Percentiles rank a stretch among this genome's conserved stretches.
phyloP scores from a whole-genome alignment of 2,797 vertebrate genomes.

The Aplochiton taeniatus region DNA sequence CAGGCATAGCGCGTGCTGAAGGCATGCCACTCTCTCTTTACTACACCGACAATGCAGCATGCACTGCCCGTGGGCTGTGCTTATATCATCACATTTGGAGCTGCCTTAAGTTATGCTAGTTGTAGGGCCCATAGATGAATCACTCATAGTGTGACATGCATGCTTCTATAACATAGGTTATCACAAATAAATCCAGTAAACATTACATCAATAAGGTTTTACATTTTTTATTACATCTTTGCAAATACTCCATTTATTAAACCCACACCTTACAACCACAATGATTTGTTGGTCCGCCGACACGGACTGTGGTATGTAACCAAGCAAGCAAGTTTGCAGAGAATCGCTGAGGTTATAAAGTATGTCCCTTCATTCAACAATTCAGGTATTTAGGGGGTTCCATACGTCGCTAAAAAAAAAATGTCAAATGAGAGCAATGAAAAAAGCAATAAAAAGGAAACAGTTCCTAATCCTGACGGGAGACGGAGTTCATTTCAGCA shows the following conservation, averaged over 20 bases:
- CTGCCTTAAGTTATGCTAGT: background rate
- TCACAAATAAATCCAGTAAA: constrained; percentile 4
- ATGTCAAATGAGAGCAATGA: background rate
- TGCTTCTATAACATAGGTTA: no score
- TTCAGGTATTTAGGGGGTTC: constrained; percentile 27
- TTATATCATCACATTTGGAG: constrained; percentile 9
- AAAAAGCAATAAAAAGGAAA: constrained; percentile 8
- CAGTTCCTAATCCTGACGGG: constrained; percentile 2
- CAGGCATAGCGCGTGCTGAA: background rate
- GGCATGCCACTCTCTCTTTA: background rate
- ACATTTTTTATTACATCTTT: constrained; percentile 54
- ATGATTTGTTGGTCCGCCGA: constrained; percentile 22
- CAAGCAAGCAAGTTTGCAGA: constrained; percentile 38
- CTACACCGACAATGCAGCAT: background rate
- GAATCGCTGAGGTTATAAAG: constrained; percentile 26
- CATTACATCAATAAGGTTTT: constrained; percentile 3
- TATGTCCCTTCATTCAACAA: constrained; percentile 39
- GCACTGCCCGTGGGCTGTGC: background rate
- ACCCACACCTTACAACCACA: constrained; percentile 32
- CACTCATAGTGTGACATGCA: no score
- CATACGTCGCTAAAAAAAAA: constrained; percentile 23
- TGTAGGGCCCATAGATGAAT: no score
- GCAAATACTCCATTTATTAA: constrained; percentile 26
- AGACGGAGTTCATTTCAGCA: constrained; percentile 55
- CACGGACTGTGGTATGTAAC: constrained; percentile 36